Evolutionary conservation across 2,113 vertebrate species (phyloP).

Genomic region (Thomomys bottae): DNA sequence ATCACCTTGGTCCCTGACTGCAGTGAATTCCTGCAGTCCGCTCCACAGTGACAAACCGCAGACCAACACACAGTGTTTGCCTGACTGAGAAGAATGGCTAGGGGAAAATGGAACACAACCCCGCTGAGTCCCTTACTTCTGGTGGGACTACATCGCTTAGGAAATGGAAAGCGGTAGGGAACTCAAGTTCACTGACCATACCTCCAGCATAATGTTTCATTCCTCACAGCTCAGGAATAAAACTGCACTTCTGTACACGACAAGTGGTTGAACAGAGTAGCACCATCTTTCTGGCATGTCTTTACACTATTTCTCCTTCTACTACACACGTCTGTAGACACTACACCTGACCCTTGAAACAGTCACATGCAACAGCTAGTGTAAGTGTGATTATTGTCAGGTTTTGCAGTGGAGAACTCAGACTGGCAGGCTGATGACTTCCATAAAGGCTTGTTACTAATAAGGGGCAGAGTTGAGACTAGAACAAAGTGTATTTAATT

Average conservation of each 20-base stretch:
- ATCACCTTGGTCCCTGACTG: neutral
- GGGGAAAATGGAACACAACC: neutral
- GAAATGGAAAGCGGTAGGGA: neutral
- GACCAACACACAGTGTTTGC: neutral
- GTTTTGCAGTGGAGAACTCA: neutral
- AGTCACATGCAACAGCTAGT: neutral
- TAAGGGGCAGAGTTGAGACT: neutral
- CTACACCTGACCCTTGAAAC: neutral
- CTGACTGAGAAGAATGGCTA: conserved; percentile 16
- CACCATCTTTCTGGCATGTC: neutral
- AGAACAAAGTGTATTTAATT: neutral
- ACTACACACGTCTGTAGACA: neutral
- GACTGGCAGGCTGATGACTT: neutral
- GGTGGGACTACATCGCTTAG: neutral
- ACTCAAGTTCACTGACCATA: neutral
- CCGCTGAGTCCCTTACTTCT: neutral
- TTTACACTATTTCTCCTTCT: neutral
- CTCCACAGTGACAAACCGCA: neutral
- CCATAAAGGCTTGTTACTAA: neutral
- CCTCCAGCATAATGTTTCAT: neutral
- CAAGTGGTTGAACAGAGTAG: neutral
- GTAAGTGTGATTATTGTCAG: neutral
- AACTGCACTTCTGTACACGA: neutral
- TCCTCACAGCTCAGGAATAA: neutral
- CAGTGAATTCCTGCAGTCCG: neutral